These are phyloP conservation scores for Falco peregrinus DNA, from an alignment of 2,797 vertebrate species.

Conservation along the genomic window DNA sequence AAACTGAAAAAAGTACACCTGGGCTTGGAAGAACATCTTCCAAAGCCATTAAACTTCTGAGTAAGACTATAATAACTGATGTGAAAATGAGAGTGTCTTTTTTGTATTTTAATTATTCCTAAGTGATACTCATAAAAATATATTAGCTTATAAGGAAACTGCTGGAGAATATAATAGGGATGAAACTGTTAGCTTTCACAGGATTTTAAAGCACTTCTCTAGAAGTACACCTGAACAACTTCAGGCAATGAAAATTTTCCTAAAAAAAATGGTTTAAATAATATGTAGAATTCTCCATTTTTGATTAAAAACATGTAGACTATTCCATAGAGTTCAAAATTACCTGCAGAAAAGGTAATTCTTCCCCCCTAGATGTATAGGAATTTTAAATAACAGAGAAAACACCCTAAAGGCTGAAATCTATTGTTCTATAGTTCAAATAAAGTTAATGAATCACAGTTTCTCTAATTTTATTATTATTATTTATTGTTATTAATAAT, in stretches of 20 bases:
- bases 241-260: not conserved
- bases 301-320: not conserved
- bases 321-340: not conserved
- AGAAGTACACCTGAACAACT: constrained; percentile 27
- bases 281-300: not conserved
- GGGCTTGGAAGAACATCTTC: constrained; percentile 42
- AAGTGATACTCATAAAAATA: constrained; percentile 65
- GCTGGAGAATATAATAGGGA: constrained; percentile 24
- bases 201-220: constrained; percentile 23
- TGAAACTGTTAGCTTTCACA: constrained; percentile 14
- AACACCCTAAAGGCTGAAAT: not conserved
- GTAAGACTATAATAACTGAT: constrained; percentile 54
- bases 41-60: constrained; percentile 53
- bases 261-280: not conserved
- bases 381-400: not conserved
- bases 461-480: not conserved
- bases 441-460: not conserved
- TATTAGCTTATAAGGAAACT: constrained; percentile 58
- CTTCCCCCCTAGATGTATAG: not conserved
- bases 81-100: constrained; percentile 52
- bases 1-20: constrained; percentile 48
- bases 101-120: constrained; percentile 63
- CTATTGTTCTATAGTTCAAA: not conserved
- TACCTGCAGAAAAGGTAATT: not conserved
- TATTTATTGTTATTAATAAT: not conserved